These are phyloP conservation scores for Melanocharis versteri DNA, from an alignment of 2,113 vertebrate genomes.

Conservation along the genomic window DNA sequence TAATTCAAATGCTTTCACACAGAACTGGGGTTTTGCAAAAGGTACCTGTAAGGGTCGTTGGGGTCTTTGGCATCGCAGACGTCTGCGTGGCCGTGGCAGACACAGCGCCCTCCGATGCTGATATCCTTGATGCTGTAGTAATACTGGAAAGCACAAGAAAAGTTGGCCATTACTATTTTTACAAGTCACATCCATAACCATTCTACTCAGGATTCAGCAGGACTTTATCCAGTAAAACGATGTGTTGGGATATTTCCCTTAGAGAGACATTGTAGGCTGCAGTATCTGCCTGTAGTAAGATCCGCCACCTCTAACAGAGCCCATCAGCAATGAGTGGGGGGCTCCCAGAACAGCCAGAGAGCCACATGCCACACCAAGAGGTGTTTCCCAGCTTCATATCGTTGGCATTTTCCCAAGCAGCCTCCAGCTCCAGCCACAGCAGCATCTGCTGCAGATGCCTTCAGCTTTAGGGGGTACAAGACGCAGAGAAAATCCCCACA, in stretches of 20 bases:
- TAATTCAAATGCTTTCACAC: not conserved
- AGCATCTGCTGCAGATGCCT: accelerated
- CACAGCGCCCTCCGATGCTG: constrained; percentile 94
- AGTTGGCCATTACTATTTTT: not conserved
- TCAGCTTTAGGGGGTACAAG: not conserved
- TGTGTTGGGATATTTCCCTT: not conserved
- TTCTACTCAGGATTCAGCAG: not conserved
- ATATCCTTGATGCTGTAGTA: constrained; percentile 99
- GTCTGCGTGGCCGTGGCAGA: constrained; percentile 94
- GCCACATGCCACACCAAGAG: not conserved
- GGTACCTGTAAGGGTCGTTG: constrained; percentile 89
- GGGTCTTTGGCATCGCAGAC: constrained; percentile 88
- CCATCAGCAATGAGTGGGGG: accelerated
- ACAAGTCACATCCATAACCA: not conserved
- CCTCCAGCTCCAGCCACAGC: not conserved
- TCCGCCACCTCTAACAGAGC: not conserved
- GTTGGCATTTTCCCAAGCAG: not conserved
- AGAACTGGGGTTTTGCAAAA: not conserved
- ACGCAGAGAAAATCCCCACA: not conserved
- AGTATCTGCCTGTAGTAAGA: not conserved
- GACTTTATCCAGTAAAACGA: not conserved
- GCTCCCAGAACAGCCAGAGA: not conserved
- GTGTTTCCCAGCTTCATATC: not conserved
- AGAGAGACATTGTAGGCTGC: not conserved
- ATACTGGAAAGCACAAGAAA: constrained; percentile 74